Evolutionary conservation across 2,797 vertebrate genomes (phyloP), one percentile per base, ranked within the genome.

Genomic region (Sylvilagus floridanus): DNA sequence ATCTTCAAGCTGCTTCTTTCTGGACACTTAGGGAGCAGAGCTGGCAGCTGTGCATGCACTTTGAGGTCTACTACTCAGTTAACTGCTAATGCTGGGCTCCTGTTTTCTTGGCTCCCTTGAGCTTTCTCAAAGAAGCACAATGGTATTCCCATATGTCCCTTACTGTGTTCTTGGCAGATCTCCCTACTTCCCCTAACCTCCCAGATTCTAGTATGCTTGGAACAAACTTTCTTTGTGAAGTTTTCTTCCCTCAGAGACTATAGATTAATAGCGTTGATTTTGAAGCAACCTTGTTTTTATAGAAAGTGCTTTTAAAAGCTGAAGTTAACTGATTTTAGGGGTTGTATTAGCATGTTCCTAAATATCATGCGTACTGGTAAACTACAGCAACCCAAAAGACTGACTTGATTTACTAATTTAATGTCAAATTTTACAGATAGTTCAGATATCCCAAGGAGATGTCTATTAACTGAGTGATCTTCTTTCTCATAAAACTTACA

Each of bases 61-160:
- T 96, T 95, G 94, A 84, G 97, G 96, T 97, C 77, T 35, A 77
- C 97, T 71, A 57, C 65, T 60, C 92, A 97, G 94, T 97, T 97
- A 92, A 90, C 35, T 82, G 94, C 97, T 96, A 78, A 90, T 95
- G 95, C 91, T 76, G 65, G 37, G 90, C 97, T 97, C 95, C 96
- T 98, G 72, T 97, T 97, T 96, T 96, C 95, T 96, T 97, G 96
- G 90, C 87, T 96, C 97, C 85, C 95, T 60, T 85, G 96, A 95
- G 84, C 93, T 98, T 93, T 84, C 85, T 97, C 84, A 97, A 65
- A 96, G 92, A 97, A 96, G 94, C 84, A 96, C 96, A 97, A 95
- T 97, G 89, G 14, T 97, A 97, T 98, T 98, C 97, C 97, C 97
- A 91, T 62, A 78, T 82, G 96, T 97, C 96, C 88, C 21, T 97